phyloP scores from a whole-genome alignment of 2,888 invertebrate species.

The Ophion slaviceki region DNA sequence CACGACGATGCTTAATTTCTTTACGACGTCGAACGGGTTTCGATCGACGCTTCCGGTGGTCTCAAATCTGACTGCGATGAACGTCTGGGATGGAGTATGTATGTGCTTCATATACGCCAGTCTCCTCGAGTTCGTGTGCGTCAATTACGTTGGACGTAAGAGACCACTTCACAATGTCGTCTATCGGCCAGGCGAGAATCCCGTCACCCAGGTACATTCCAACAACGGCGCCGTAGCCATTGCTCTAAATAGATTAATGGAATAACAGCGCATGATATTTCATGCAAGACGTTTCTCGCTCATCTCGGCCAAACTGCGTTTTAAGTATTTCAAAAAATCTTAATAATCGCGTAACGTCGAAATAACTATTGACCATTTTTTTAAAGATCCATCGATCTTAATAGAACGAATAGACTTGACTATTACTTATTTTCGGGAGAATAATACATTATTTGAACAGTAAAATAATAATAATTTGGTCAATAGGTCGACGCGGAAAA shows the following conservation, averaged over 20 bases:
- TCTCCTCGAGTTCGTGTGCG: slow-evolving; percentile 96
- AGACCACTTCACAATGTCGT: slow-evolving; percentile 95
- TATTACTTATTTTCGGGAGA: neutral
- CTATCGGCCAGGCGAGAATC: slow-evolving; percentile 95
- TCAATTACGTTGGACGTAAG: slow-evolving; percentile 97
- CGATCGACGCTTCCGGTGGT: slow-evolving; percentile 96
- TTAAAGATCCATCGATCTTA: neutral
- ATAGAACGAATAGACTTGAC: neutral
- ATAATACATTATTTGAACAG: too few relatives aligned
- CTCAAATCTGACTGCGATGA: slow-evolving; percentile 97
- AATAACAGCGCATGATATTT: neutral
- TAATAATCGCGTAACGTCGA: neutral
- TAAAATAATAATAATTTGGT: too few relatives aligned
- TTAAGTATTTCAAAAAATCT: neutral
- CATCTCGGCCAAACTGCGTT: neutral
- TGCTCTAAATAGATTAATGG: neutral
- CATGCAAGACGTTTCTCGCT: slow-evolving; percentile 34
- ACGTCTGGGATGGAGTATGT: slow-evolving; percentile 98
- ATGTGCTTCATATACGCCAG: slow-evolving; percentile 99
- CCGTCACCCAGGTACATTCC: slow-evolving; percentile 91
- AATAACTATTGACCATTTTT: neutral
- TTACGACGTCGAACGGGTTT: slow-evolving; percentile 97
- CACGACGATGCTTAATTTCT: slow-evolving; percentile 99
- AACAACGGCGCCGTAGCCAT: slow-evolving; percentile 15
- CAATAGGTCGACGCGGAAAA: too few relatives aligned